Evolutionary conservation across 2,888 invertebrate species (phyloP).

Genomic region (Tenodera sinensis): DNA sequence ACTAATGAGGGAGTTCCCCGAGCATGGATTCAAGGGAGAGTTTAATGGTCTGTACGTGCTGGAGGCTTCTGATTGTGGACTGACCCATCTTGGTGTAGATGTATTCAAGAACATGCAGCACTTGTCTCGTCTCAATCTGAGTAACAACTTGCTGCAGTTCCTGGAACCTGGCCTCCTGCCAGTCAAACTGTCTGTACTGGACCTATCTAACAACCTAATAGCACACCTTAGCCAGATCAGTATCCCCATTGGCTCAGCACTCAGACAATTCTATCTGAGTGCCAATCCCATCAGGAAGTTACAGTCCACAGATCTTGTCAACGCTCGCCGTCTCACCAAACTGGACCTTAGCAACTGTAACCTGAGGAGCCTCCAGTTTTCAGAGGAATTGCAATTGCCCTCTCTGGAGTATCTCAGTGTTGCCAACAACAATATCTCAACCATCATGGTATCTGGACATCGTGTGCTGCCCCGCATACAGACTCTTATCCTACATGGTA

Average conservation of each 20-base stretch:
- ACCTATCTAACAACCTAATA: slow-evolving; percentile 69
- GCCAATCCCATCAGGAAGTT: slow-evolving; percentile 67
- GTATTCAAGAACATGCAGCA: slow-evolving; percentile 70
- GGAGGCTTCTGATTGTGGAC: slow-evolving; percentile 70
- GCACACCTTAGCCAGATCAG: slow-evolving; percentile 56
- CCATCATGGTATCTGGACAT: slow-evolving; percentile 56
- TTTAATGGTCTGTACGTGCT: slow-evolving; percentile 63
- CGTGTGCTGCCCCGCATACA: slow-evolving; percentile 55
- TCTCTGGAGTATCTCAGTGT: slow-evolving; percentile 50
- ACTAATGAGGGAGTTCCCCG: slow-evolving; percentile 61
- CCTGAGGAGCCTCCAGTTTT: slow-evolving; percentile 63
- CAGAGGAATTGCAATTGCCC: background rate
- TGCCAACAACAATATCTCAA: slow-evolving; percentile 57
- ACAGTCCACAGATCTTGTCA: slow-evolving; percentile 62
- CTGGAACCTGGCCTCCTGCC: slow-evolving; percentile 50
- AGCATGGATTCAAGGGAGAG: slow-evolving; percentile 34
- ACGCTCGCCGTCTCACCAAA: slow-evolving; percentile 58
- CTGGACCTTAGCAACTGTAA: slow-evolving; percentile 69
- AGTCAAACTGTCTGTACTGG: slow-evolving; percentile 61
- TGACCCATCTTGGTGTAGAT: slow-evolving; percentile 58
- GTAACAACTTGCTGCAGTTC: slow-evolving; percentile 59
- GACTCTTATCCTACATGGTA: slow-evolving; percentile 59
- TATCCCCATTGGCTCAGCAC: slow-evolving; percentile 63
- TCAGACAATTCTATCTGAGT: slow-evolving; percentile 64
- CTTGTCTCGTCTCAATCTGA: slow-evolving; percentile 61